Conservation (phyloP, 2,113 vertebrate genomes). For the Leptobrachium leishanense region DNA sequence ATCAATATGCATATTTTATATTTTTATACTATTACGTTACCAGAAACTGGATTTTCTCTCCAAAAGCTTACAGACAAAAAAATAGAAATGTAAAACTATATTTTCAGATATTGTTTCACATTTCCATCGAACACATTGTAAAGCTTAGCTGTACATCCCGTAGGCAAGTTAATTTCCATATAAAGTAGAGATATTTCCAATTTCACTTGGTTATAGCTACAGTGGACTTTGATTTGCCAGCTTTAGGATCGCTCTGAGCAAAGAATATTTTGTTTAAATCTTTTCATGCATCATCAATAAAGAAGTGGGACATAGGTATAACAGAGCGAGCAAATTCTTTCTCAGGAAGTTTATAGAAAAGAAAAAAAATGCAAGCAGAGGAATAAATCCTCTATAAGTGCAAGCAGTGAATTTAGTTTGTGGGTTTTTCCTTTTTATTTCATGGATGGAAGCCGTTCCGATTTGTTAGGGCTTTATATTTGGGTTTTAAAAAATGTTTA, state of each 20-base stretch:
- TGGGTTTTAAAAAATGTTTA: not conserved
- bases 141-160: conserved; percentile 16
- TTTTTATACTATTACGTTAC: not conserved
- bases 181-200: conserved; percentile 42
- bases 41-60: not conserved
- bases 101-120: conserved; percentile 4
- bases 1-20: not conserved
- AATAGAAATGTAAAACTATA: not conserved
- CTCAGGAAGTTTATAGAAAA: not conserved
- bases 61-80: not conserved
- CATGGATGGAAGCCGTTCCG: not conserved
- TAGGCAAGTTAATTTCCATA: conserved; percentile 39
- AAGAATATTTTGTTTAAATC: conserved; percentile 41
- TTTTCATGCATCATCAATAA: conserved; percentile 33
- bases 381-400: not conserved
- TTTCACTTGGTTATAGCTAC: conserved; percentile 32
- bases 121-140: conserved; percentile 8
- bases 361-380: not conserved
- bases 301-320: conserved; percentile 12
- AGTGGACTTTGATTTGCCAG: conserved; percentile 40
- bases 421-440: not conserved
- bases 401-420: not conserved
- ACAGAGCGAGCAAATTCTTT: not conserved
- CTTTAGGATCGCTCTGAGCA: conserved; percentile 28
- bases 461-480: not conserved